Evolutionary conservation across 2,797 vertebrate species (phyloP).

Genomic region (Acanthornis magna): DNA sequence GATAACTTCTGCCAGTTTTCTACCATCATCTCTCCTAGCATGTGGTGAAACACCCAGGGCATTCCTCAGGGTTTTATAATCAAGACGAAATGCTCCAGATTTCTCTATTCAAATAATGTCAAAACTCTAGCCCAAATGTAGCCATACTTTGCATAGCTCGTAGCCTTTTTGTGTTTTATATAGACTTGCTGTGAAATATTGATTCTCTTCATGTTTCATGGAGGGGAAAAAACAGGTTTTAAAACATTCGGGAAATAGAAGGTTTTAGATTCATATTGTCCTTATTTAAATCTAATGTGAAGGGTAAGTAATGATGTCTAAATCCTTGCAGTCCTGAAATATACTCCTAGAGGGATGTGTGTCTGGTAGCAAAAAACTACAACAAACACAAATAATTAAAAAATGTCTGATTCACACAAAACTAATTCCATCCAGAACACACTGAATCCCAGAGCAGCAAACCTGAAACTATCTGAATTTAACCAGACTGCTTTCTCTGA

Average conservation of each 20-base stretch:
- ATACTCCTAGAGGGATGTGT: background rate
- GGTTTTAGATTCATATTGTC: background rate
- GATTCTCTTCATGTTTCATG: slow-evolving; percentile 6
- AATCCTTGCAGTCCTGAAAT: slow-evolving; percentile 21
- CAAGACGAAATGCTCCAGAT: slow-evolving; percentile 57
- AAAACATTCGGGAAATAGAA: background rate
- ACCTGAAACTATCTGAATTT: slow-evolving; percentile 5
- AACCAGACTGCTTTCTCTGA: background rate
- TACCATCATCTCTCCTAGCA: slow-evolving; percentile 43
- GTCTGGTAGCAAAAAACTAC: background rate
- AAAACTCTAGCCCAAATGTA: slow-evolving; percentile 31
- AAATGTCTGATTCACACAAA: background rate
- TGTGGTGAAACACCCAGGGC: slow-evolving; percentile 39
- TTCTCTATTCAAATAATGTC: slow-evolving; percentile 47
- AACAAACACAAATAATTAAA: background rate
- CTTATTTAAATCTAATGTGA: slow-evolving; percentile 19
- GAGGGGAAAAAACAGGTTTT: background rate
- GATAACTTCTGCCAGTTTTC: slow-evolving; percentile 66
- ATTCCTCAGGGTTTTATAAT: slow-evolving; percentile 56
- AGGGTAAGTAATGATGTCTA: background rate
- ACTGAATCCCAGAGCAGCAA: background rate
- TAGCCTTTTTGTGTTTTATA: slow-evolving; percentile 39
- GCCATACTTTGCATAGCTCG: background rate
- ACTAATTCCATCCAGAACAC: background rate
- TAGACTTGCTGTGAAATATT: slow-evolving; percentile 41